Base-by-base conservation (phyloP, 2,888 invertebrate genomes). In the Hemistola chrysoprasaria region DNA sequence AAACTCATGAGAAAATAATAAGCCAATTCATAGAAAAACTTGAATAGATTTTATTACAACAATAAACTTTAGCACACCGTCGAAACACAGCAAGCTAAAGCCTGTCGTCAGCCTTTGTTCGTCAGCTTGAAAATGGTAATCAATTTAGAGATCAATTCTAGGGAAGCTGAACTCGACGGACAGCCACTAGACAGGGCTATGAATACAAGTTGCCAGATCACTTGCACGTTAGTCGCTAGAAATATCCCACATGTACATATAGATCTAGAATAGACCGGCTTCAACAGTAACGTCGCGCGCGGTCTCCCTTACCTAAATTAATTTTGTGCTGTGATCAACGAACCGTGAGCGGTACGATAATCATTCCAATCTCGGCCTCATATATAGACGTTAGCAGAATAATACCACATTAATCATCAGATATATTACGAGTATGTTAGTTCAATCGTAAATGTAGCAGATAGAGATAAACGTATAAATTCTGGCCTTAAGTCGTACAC, bases 261-360 rank as follows among this genome's bases (percentile, higher is more conserved):
- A 26, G 25, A 8, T 8, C 27, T 20, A n/a, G 23, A 48, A 45
- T 47, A 52, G 22, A 2, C 25, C 8, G 20, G 20, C 34, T 27
- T 16, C 11, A 36, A 5, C 28, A 8, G 28, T 42, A 47, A 29
- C 35, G 40, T 51, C 62, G 50, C 48, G 52, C 38, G 28, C 36
- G n/a, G n/a, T 33, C 33, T 33, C 26, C 32, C 35, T 20, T 39
- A 73, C 65, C 76, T 77, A 79, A 83, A 84, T 84, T 82, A 85
- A 85, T 86, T 80, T 81, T 75, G 75, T 70, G 63, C 71, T 71
- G 68, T 76, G 81, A 75, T 70, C 84, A 77, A 60, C 74, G 70
- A 63, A 75, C 70, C 77, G 76, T 73, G 60, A 78, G 65, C 62
- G 59, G 65, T 68, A 67, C 75, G 78, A 81, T 82, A 85, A 78